phyloP scores from a whole-genome alignment of 2,113 vertebrate species.

The Gobius niger region DNA sequence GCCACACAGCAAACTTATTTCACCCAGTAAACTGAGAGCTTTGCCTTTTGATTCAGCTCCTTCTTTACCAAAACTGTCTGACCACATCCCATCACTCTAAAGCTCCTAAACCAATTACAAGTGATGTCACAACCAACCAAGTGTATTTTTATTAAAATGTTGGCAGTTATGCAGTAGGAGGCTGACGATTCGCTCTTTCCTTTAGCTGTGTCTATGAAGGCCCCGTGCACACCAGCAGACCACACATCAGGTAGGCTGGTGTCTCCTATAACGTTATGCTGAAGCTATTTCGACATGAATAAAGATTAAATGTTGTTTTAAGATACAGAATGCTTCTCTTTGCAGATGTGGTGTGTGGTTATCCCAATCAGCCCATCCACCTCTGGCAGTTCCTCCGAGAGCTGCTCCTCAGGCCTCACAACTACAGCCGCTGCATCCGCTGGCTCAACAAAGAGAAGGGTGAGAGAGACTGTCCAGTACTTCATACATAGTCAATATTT shows the following conservation, averaged over 20 bases:
- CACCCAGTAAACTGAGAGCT: too few relatives aligned
- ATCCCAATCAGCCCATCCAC: constrained; percentile 89
- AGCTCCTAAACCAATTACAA: too few relatives aligned
- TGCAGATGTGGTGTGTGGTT: constrained; percentile 83
- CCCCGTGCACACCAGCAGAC: constrained; percentile 72
- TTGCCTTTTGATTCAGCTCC: too few relatives aligned
- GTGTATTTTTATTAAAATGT: too few relatives aligned
- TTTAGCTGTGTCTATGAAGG: constrained; percentile 90
- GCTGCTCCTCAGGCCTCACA: constrained; percentile 88
- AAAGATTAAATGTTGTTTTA: background rate
- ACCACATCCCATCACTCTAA: too few relatives aligned
- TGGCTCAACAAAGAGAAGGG: constrained; percentile 97
- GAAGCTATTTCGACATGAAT: background rate
- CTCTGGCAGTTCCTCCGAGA: constrained; percentile 95
- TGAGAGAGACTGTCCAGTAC: constrained; percentile 38
- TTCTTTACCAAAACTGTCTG: too few relatives aligned
- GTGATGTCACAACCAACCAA: too few relatives aligned
- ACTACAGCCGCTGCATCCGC: constrained; percentile 88
- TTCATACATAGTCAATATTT: too few relatives aligned
- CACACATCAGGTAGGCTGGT: constrained; percentile 75
- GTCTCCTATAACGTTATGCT: background rate
- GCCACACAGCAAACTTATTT: too few relatives aligned
- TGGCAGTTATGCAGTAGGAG: too few relatives aligned
- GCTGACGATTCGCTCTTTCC: background rate
- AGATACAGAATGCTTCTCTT: constrained; percentile 76